Evolutionary conservation across 2,113 vertebrate species (phyloP).

Genomic region (Melospiza georgiana): DNA sequence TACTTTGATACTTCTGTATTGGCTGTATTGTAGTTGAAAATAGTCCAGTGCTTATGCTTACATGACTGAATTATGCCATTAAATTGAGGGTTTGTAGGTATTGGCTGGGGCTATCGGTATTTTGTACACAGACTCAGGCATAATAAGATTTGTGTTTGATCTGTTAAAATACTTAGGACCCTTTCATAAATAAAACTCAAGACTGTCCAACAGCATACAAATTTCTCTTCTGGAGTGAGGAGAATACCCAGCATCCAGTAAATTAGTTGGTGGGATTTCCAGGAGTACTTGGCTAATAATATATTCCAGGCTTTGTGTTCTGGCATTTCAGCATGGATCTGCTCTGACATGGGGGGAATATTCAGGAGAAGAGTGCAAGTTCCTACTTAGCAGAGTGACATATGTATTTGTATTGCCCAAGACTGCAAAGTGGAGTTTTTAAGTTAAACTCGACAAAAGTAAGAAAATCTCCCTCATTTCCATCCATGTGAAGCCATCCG

Average conservation of each 20-base stretch:
- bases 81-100: not conserved
- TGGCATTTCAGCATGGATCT: not conserved
- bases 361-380: not conserved
- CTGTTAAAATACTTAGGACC: not conserved
- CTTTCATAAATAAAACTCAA: not conserved
- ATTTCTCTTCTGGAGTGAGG: not conserved
- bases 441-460: not conserved
- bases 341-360: not conserved
- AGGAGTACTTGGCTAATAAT: not conserved
- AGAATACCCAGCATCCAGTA: not conserved
- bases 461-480: not conserved
- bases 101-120: not conserved
- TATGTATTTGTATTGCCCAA: not conserved
- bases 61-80: not conserved
- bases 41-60: not conserved
- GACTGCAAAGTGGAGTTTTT: not conserved
- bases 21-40: not conserved
- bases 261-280: not conserved
- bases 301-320: not conserved
- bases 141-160: not conserved
- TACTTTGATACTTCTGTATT: slow-evolving; percentile 2
- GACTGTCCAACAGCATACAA: not conserved
- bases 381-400: not conserved
- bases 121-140: not conserved
- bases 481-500: not conserved